A percentile compares a stretch with the other conserved stretches of the same genome.
Evolutionary conservation across 2,797 vertebrate species (phyloP).

Genomic region (Chiroxiphia lanceolata): DNA sequence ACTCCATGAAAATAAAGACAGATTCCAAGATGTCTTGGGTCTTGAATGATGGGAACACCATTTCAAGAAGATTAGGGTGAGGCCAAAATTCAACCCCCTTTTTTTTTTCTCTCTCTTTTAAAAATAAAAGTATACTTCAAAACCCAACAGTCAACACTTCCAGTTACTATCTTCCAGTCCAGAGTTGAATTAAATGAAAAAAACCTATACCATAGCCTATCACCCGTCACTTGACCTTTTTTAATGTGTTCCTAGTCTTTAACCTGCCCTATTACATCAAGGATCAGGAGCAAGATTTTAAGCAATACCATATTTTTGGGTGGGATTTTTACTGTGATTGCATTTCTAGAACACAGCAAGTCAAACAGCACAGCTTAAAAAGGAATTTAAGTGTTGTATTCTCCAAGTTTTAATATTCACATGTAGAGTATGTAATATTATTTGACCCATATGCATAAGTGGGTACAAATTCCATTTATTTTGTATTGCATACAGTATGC

Average conservation of each 20-base stretch:
- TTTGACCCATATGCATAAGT: background rate
- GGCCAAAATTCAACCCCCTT: background rate
- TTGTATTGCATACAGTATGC: background rate
- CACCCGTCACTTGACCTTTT: background rate
- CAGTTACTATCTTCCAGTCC: background rate
- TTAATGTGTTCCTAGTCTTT: background rate
- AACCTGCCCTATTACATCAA: background rate
- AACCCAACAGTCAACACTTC: background rate
- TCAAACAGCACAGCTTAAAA: background rate
- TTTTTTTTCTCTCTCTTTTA: fast-evolving
- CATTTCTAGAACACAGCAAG: background rate
- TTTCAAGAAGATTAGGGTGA: background rate
- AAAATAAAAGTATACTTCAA: background rate
- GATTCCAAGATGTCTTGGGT: background rate
- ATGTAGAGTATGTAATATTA: background rate
- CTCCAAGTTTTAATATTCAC: background rate
- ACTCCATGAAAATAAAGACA: background rate
- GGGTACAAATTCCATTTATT: background rate
- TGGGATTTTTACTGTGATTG: background rate
- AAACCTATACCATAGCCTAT: background rate
- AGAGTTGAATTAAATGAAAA: background rate
- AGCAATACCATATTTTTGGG: background rate
- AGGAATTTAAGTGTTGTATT: background rate
- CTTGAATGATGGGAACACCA: background rate
- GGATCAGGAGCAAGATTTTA: background rate